A percentile compares a stretch with the other conserved stretches of the same genome.
Conservation (phyloP, 53 echinoderm and acorn worm species). For the Astropecten irregularis region DNA sequence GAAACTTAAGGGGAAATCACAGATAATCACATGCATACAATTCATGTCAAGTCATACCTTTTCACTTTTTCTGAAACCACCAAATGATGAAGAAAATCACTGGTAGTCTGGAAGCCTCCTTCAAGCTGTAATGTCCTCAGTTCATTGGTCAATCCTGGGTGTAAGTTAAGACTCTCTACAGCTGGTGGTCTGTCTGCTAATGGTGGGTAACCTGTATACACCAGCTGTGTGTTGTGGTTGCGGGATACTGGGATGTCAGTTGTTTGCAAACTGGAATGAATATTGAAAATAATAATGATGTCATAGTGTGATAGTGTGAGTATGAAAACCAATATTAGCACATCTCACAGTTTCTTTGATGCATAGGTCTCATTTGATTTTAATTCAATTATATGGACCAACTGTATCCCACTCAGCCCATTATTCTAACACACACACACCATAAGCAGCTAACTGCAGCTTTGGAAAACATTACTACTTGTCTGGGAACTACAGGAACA, state of each 20-base stretch:
- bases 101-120: slow-evolving; percentile 23
- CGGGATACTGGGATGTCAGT: background rate
- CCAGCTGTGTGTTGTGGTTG: background rate
- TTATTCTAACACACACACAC: too few relatives aligned
- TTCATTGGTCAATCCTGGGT: slow-evolving; percentile 37
- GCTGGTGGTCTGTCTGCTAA: slow-evolving; percentile 10
- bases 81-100: slow-evolving; percentile 27
- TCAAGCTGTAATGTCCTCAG: slow-evolving; percentile 39
- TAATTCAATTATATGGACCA: too few relatives aligned
- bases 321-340: background rate
- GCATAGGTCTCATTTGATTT: too few relatives aligned
- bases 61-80: slow-evolving; percentile 29
- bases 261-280: slow-evolving; percentile 16
- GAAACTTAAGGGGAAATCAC: background rate
- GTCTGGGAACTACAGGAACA: too few relatives aligned
- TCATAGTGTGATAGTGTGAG: background rate
- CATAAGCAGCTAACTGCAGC: too few relatives aligned
- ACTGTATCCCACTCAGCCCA: too few relatives aligned
- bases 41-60: too few relatives aligned
- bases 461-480: too few relatives aligned
- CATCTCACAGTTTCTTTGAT: too few relatives aligned
- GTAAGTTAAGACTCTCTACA: slow-evolving; percentile 4
- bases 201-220: background rate
- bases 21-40: background rate
- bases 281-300: background rate